Evolutionary conservation across 1,140 invertebrate genomes (phyloP), one percentile per base, ranked within the genome.

Genomic region (Philotrypesis tridentata): DNA sequence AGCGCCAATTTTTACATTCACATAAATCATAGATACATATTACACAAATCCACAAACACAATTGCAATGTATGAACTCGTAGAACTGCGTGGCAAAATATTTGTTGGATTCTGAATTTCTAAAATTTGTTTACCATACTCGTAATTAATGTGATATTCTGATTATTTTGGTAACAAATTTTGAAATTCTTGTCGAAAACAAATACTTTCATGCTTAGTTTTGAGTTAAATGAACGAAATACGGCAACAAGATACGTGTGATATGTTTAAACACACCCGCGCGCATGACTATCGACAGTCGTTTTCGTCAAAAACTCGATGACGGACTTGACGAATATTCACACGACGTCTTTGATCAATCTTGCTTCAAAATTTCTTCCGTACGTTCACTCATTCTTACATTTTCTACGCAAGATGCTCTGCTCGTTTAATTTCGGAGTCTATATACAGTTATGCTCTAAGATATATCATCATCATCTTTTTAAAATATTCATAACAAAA

Each of bases 251-350:
- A 37, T 60, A 40, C 43, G 43, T 27, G 33, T 11, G 37, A 31
- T 27, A 68, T 40, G 23, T 33, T 11, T 55, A 11, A n/a, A 11
- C 33, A 78, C 2, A 55, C 2, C 31, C 63, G 8, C 27, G 25
- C 23, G 63, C 8, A 5, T 14, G 21, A 55, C 12, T 25, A 25
- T n/a, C 23, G 25, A 68, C 21, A 61, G 61, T 72, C 17, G 72
- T 40, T 72, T 79, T 61, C 29, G 21, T 65, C 37, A 6, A 40
- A 65, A 23, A 33, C 29, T 63, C 9, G 55, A 21, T 27, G 63
- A 76, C 72, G 25, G 63, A 75, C 72, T 86, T 82, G 84, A 84
- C 80, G 84, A 84, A 84, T 72, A 81, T 81, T 86, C 82, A 83
- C 74, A 86, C 76, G 82, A 81, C 72, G 83, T 84, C 48, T 82